A percentile compares a stretch with the other conserved stretches of the same genome.
These are phyloP conservation scores for Madoqua kirkii DNA, from an alignment of 2,113 vertebrate species.

Conservation along the genomic window DNA sequence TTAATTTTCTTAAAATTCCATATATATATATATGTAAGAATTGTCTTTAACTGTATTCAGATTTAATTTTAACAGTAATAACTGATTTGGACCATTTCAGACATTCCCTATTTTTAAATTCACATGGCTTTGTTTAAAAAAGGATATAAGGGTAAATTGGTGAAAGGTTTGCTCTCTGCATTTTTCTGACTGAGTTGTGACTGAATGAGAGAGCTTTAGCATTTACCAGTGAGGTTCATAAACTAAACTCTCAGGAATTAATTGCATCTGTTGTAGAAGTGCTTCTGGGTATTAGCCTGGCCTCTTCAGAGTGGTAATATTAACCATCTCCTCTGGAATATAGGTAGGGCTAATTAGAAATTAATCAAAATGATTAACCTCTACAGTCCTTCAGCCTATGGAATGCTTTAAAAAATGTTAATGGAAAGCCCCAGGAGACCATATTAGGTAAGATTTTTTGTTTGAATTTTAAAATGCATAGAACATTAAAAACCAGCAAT, in stretches of 20 bases:
- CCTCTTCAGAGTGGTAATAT: conserved; percentile 80
- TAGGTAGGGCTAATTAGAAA: conserved; percentile 75
- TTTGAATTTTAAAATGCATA: conserved; percentile 81
- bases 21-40: conserved; percentile 3
- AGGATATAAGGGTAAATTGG: conserved; percentile 61
- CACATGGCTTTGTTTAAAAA: conserved; percentile 52
- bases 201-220: conserved; percentile 81
- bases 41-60: conserved; percentile 44
- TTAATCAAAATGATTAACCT: conserved; percentile 66
- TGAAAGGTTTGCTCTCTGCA: conserved; percentile 62
- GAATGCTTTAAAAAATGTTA: conserved; percentile 78
- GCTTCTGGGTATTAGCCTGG: conserved; percentile 84
- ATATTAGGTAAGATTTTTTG: conserved; percentile 76
- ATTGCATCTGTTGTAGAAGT: conserved; percentile 85
- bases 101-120: conserved; percentile 71
- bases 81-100: conserved; percentile 66
- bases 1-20: conserved; percentile 59
- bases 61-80: conserved; percentile 51
- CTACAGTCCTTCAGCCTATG: conserved; percentile 75
- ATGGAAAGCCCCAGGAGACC: conserved; percentile 79
- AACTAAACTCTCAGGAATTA: conserved; percentile 95
- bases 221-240: conserved; percentile 93
- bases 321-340: conserved; percentile 75
- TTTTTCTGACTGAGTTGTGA: conserved; percentile 77
- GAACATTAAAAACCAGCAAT: conserved; percentile 87